Conservation (phyloP, 2,113 vertebrate genomes). For the Excalfactoria chinensis region DNA sequence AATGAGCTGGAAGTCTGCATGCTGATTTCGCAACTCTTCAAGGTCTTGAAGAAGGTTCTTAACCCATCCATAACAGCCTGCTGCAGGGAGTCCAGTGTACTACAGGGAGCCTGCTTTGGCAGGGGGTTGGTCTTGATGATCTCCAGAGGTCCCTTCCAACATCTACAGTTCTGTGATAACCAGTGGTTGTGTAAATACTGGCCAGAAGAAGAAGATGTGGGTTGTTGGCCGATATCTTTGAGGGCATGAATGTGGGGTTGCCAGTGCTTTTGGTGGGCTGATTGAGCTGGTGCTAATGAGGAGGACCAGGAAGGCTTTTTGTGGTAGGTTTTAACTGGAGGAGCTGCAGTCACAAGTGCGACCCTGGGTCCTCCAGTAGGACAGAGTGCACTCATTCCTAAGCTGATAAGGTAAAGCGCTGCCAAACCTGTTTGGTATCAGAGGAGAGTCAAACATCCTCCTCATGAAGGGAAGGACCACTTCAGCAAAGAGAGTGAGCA, state of each 20-base stretch:
- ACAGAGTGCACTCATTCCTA: not conserved
- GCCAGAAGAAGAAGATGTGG: not conserved
- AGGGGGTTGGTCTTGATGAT: no score
- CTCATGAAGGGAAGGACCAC: not conserved
- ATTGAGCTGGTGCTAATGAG: not conserved
- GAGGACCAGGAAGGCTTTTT: not conserved
- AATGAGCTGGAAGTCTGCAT: not conserved
- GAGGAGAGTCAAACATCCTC: not conserved
- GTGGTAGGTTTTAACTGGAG: not conserved
- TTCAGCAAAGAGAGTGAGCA: not conserved
- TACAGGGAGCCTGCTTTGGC: no score
- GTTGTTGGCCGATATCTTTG: not conserved
- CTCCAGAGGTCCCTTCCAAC: no score
- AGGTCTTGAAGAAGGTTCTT: not conserved
- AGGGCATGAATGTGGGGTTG: not conserved
- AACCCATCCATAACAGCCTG: not conserved
- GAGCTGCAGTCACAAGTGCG: not conserved
- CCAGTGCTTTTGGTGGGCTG: not conserved
- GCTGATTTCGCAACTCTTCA: not conserved
- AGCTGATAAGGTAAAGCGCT: not conserved
- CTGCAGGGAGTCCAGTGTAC: no score
- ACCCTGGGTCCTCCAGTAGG: fast-evolving
- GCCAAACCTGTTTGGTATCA: not conserved
- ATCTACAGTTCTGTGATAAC: no score
- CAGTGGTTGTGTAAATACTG: not conserved